Base-by-base conservation (phyloP, 2,113 vertebrate species). In the Dicentrarchus labrax region DNA sequence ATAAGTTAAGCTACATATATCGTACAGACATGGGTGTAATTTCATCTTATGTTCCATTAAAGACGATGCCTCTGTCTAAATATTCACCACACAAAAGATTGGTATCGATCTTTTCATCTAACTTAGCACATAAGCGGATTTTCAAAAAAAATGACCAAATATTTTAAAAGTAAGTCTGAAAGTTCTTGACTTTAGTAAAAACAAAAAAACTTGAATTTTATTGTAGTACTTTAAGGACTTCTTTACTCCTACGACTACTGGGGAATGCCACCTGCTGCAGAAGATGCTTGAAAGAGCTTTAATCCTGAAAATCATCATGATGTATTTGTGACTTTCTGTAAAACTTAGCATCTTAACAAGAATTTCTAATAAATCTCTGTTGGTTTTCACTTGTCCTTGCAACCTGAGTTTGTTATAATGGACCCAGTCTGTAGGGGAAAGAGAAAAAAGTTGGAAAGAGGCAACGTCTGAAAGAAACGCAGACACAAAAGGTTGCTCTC, bases 401-500 rank as follows among this genome's bases (percentile, higher is more conserved):
- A 68, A 45, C 80, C 54, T 12, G 36, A 67, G n/a, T 61, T 50
- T 59, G 54, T 56, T 13, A 47, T 47, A 47, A 47, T 13, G 45
- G 45, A 13, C 11, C 11, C 45, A 47, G 36, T 57, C 36, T 64
- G 66, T 22, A 30, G 11, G 4, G 54, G 17, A 12, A 54, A 45
- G 16, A 3, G 24, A 11, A 15, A 51, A 71, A 71, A 62, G 24
- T 79, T 22, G 13, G 11, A 41, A 78, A 50, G 45, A 85, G 38
- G 36, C 36, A 61, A 79, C 1, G 3, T 59, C 66, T 83, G 43
- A 59, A 38, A 77, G 24, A 78, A 72, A 78, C 30, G 76, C 22
- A 80, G 64, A 76, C 45, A 53, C 68, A 66, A 72, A 82, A 62
- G 12, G 77, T 74, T 50, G 73, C n/a, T 38, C 30, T 60, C 24